Evolutionary conservation across 2,888 invertebrate genomes (phyloP), one percentile per base, ranked within the genome.

Genomic region (Drepanosiphum platanoidis): DNA sequence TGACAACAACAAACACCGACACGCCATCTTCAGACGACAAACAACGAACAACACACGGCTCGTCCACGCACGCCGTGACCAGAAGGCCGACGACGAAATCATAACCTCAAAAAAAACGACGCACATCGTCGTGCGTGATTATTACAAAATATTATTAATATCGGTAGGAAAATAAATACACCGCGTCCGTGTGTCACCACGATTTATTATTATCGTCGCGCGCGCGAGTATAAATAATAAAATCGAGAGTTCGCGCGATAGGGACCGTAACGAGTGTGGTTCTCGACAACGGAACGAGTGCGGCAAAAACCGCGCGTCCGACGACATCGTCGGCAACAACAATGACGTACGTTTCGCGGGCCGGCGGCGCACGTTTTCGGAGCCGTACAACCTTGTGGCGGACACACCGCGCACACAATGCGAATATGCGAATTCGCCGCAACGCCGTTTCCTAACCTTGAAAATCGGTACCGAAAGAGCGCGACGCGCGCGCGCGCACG

Each of bases 391-490:
- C 46, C 52, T 80, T 68, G 68, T 68, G 68, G 32, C 36, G 58
- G 36, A 61, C 30, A n/a, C n/a, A 70, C n/a, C 11, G 39, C 39
- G 42, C 13, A 39, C 42, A 42, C 52, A 78, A 42, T 68, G 36
- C 80, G 13, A 71, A 77, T 75, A 42, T 68, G 36, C 80, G 13
- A 71, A 77, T 75, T 84, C 18, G 64, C 66, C 68, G 68, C 66
- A 58, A 36, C 64, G 66, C 58, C 27, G 75, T 84, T 77, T 84
- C 70, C 75, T 84, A 84, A 84, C 84, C 84, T 84, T 84, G 84
- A 84, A 84, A 75, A 84, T 77, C 68, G 30, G 75, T 77, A 15
- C 42, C n/a, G 34, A 42, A 42, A 58, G 58, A 61, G 72, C 75
- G 34, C 64, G 39, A n/a, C 72, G 66, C 42, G 30, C 71, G 2